Base-by-base conservation (phyloP, 2,113 vertebrate species). In the Alouatta palliata region DNA sequence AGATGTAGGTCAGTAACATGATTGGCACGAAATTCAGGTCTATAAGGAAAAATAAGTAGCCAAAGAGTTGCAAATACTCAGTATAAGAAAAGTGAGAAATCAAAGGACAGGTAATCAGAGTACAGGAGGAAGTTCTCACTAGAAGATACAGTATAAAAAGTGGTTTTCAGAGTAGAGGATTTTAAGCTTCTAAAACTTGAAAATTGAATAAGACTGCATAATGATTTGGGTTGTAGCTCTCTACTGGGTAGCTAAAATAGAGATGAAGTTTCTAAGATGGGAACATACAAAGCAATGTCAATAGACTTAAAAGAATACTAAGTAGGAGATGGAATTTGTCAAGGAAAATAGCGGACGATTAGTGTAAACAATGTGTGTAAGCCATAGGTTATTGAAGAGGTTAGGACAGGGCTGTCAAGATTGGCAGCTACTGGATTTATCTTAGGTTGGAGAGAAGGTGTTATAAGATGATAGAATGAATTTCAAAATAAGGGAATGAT, bases 401-500 rank as follows among this genome's bases (percentile, higher is more conserved):
- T 4, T 13, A 43, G 6, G 52, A 6, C 13, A 68, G 7, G 2
- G 4, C 5, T 66, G 1, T 87, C 21, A 23, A 14, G 21, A 0
- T 87, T 23, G 47, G 4, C 3, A 37, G 16, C 37, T 73, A 1
- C 0, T 8, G 8, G 7, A 4, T 71, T 23, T 47, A n/a, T 30
- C 49, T 90, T 40, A n/a, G 21, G 4, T 19, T 2, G 54, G 13
- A 8, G 8, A 66, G 13, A 85, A 58, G n/a, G n/a, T 37, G 3
- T 3, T 68, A 14, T 2, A 25, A 73, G 70, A 19, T 47, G 30
- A 27, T 40, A 17, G 30, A 40, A 20, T 37, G 2, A 6, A 70
- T 58, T 92, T 91, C 9, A 85, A 58, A 81, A 68, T 61, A 91
- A 45, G 30, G 9, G 19, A 25, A 30, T 64, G 5, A 32, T 54